These are phyloP conservation scores for Agonum fuliginosum DNA, from an alignment of 2,888 invertebrate species.

Conservation along the genomic window DNA sequence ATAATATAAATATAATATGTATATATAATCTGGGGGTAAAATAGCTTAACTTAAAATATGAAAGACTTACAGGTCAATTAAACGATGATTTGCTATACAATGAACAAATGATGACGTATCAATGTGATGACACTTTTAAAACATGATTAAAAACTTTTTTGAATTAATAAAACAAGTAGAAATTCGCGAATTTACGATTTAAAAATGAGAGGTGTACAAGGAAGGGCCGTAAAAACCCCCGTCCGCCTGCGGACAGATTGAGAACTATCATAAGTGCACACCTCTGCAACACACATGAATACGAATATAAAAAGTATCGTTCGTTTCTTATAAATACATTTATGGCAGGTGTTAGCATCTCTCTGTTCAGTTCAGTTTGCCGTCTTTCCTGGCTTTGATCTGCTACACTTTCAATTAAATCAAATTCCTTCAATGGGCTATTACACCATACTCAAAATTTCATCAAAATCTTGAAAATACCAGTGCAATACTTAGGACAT, in stretches of 20 bases:
- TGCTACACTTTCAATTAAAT: not conserved
- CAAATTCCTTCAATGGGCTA: too few species aligned
- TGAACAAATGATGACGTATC: conserved; percentile 35
- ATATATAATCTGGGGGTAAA: conserved; percentile 60
- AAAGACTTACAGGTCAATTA: conserved; percentile 58
- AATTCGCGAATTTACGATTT: conserved; percentile 47
- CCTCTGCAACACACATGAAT: conserved; percentile 42
- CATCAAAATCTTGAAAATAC: too few species aligned
- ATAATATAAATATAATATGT: conserved; percentile 65
- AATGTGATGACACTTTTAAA: conserved; percentile 25
- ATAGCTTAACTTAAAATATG: conserved; percentile 58
- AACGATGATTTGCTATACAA: conserved; percentile 29
- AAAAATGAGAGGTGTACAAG: conserved; percentile 49
- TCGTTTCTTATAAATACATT: conserved; percentile 58
- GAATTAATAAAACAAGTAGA: conserved; percentile 42
- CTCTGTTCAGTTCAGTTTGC: conserved; percentile 24
- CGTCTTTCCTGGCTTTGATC: conserved; percentile 15
- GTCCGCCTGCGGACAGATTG: conserved; percentile 57
- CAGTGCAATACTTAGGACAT: not conserved
- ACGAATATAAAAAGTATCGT: conserved; percentile 52
- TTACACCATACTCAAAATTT: too few species aligned
- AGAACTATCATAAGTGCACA: conserved; percentile 51
- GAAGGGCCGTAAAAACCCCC: conserved; percentile 28
- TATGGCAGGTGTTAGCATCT: conserved; percentile 60
- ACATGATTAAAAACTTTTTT: conserved; percentile 14